These are phyloP conservation scores for Drosophila arizonae DNA, from an alignment of 1,140 invertebrate genomes.

Conservation along the genomic window DNA sequence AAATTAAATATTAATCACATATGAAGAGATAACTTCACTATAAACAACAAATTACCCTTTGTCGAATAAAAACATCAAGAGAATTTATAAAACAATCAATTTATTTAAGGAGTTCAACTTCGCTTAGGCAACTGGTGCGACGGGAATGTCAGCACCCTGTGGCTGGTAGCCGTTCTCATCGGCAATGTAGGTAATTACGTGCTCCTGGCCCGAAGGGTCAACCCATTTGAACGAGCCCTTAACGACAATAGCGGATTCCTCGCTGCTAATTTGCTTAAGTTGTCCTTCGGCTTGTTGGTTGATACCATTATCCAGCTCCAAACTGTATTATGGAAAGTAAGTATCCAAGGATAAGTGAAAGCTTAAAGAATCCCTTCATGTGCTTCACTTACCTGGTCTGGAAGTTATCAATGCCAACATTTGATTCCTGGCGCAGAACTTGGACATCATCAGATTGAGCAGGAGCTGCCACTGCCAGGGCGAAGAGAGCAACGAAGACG, in stretches of 20 bases:
- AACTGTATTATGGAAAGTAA: conserved; percentile 23
- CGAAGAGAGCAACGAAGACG: conserved; percentile 59
- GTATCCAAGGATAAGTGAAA: background rate
- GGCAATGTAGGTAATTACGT: conserved; percentile 87
- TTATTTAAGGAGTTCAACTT: conserved; percentile 3
- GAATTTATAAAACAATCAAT: conserved; percentile 23
- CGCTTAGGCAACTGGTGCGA: conserved; percentile 23
- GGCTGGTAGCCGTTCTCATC: conserved; percentile 91
- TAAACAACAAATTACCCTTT: too few species aligned
- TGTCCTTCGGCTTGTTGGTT: conserved; percentile 14
- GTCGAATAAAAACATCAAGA: too few species aligned
- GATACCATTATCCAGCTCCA: conserved; percentile 37
- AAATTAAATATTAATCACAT: too few species aligned
- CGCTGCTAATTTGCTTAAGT: conserved; percentile 34
- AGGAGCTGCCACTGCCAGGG: conserved; percentile 57
- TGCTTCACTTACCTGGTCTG: conserved; percentile 81
- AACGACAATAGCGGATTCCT: conserved; percentile 82
- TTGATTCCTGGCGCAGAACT: conserved; percentile 30
- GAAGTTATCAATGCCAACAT: conserved; percentile 83
- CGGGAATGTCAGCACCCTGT: conserved; percentile 86
- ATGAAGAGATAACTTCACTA: too few species aligned
- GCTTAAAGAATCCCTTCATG: too few species aligned
- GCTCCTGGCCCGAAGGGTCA: conserved; percentile 86
- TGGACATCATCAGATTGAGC: too few species aligned
- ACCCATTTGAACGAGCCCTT: conserved; percentile 84